Evolutionary conservation across 2,888 invertebrate genomes (phyloP).

Genomic region (Limnephilus auricula): DNA sequence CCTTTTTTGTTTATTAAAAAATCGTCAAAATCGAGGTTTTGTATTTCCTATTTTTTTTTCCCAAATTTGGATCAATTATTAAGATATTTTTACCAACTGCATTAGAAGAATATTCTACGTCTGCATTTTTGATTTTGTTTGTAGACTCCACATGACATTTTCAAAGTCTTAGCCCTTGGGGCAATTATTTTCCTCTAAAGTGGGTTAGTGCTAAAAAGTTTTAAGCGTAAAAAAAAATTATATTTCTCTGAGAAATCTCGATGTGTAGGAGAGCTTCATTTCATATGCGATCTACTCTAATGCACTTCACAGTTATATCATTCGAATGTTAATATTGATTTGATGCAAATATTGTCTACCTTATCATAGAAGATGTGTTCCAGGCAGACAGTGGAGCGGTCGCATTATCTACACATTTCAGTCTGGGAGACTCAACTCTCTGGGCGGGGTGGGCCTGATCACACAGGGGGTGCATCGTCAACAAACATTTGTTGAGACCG

Average conservation of each 20-base stretch:
- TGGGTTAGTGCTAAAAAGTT: too few relatives aligned
- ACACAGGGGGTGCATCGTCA: background rate
- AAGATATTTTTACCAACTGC: too few relatives aligned
- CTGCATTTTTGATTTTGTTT: too few relatives aligned
- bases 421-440: background rate
- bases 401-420: constrained; percentile 2
- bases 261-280: background rate
- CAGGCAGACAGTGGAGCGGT: background rate
- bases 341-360: constrained; percentile 56
- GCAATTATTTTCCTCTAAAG: too few relatives aligned
- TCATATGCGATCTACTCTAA: constrained; percentile 26
- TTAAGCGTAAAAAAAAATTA: background rate
- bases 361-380: constrained; percentile 45
- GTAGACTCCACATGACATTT: too few relatives aligned
- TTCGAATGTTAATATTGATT: constrained; percentile 59
- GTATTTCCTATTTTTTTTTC: too few relatives aligned
- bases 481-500: constrained; percentile 26
- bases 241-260: too few relatives aligned
- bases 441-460: background rate
- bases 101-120: too few relatives aligned
- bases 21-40: too few relatives aligned
- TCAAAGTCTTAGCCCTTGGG: too few relatives aligned
- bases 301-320: constrained; percentile 49
- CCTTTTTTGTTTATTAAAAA: too few relatives aligned
- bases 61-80: too few relatives aligned